Evolutionary conservation across 2,888 invertebrate genomes (phyloP).

Genomic region (Chirona hameri): DNA sequence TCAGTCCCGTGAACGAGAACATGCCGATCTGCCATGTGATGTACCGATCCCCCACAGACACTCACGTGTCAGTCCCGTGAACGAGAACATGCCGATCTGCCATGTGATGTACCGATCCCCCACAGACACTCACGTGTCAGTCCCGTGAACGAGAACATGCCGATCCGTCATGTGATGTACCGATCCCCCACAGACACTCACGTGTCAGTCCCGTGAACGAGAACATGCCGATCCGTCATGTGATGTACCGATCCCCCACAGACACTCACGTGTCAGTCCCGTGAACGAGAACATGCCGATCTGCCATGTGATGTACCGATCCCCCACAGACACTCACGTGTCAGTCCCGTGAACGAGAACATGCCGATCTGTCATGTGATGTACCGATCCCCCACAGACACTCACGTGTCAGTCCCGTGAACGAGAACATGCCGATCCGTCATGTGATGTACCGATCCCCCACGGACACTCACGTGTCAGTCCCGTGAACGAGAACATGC

Average conservation of each 20-base stretch:
- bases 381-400: constrained; percentile 70
- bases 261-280: constrained; percentile 69
- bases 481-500: constrained; percentile 98
- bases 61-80: constrained; percentile 83
- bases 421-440: constrained; percentile 99
- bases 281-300: constrained; percentile 99
- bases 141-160: constrained; percentile 98
- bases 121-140: constrained; percentile 60
- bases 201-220: constrained; percentile 91
- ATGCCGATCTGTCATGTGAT: constrained; percentile 94
- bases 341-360: constrained; percentile 97
- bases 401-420: constrained; percentile 83
- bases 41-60: constrained; percentile 70
- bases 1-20: constrained; percentile 97
- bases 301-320: constrained; percentile 88
- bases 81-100: constrained; percentile 99
- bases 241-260: constrained; percentile 84
- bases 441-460: constrained; percentile 91
- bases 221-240: constrained; percentile 96
- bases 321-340: constrained; percentile 63
- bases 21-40: constrained; percentile 94
- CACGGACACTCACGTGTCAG: constrained; percentile 60
- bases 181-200: constrained; percentile 67
- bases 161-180: constrained; percentile 92
- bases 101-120: constrained; percentile 91